phyloP scores from a whole-genome alignment of 2,113 vertebrate genomes.

The Indicator indicator region DNA sequence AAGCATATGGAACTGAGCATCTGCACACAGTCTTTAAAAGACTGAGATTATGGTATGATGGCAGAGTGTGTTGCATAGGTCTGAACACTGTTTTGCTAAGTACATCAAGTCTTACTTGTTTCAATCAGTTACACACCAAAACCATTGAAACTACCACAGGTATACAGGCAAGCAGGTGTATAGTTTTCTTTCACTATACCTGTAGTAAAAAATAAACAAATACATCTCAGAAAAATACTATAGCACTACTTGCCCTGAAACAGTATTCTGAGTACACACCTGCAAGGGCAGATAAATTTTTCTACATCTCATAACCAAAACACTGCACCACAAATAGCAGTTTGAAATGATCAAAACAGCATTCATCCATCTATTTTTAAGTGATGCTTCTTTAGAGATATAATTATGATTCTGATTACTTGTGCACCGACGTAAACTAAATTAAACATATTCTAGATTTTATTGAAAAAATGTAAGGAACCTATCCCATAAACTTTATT shows the following conservation, averaged over 20 bases:
- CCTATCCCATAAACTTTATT: not conserved
- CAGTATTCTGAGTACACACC: conserved; percentile 38
- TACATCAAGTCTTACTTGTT: conserved; percentile 4
- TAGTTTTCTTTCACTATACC: conserved; percentile 61
- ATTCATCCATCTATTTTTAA: conserved; percentile 38
- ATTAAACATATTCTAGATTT: not conserved
- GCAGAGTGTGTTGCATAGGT: not conserved
- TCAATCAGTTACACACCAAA: conserved; percentile 11
- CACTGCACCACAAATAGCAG: conserved; percentile 51
- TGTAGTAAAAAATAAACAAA: conserved; percentile 63
- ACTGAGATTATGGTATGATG: conserved; percentile 46
- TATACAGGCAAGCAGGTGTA: conserved; percentile 49
- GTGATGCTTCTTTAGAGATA: conserved; percentile 34
- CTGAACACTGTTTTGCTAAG: conserved; percentile 43
- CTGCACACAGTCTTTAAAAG: conserved; percentile 9
- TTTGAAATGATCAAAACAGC: conserved; percentile 52
- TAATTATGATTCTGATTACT: conserved; percentile 44
- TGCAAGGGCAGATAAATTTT: conserved; percentile 61
- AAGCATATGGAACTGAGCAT: conserved; percentile 51
- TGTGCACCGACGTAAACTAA: not conserved
- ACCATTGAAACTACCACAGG: conserved; percentile 49
- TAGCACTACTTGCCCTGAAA: conserved; percentile 32
- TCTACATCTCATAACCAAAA: conserved; percentile 53
- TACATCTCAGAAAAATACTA: conserved; percentile 46
- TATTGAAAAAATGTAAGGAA: not conserved